These are phyloP conservation scores for Nomada goodeniana DNA, from an alignment of 2,888 invertebrate species.

Conservation along the genomic window DNA sequence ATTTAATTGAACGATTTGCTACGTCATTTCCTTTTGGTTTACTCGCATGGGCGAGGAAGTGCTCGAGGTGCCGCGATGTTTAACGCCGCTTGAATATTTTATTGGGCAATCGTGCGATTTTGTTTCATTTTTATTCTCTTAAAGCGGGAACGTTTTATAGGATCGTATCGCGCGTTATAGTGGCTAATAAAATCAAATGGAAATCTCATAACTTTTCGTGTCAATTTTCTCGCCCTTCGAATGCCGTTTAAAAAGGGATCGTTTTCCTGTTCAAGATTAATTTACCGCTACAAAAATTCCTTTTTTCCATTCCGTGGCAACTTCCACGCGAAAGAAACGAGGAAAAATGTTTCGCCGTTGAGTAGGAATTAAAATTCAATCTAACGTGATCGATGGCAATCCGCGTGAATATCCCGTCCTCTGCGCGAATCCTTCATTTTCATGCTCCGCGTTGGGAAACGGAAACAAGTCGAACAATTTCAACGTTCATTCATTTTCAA, in stretches of 20 bases:
- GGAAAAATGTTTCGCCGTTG: conserved; percentile 1
- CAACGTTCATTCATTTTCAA: neutral
- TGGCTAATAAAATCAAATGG: neutral
- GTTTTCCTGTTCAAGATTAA: neutral
- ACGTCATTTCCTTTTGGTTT: neutral
- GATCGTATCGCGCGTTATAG: neutral
- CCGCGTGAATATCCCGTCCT: neutral
- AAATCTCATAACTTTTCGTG: neutral
- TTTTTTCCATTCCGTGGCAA: neutral
- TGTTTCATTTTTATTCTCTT: neutral
- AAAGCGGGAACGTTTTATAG: neutral
- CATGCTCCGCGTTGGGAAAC: too few relatives aligned
- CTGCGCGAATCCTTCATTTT: neutral
- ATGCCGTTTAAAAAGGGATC: neutral
- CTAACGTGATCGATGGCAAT: conserved; percentile 12
- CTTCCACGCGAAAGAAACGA: neutral
- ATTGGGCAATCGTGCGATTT: neutral
- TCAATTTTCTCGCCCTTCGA: neutral
- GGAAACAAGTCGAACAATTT: neutral
- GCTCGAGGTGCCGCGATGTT: neutral
- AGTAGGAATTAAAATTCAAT: conserved; percentile 20
- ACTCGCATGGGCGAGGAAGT: neutral
- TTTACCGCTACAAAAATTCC: neutral
- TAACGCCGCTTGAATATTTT: neutral
- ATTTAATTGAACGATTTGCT: neutral